phyloP scores from a whole-genome alignment of 2,797 vertebrate genomes.

The Novumbra hubbsi region DNA sequence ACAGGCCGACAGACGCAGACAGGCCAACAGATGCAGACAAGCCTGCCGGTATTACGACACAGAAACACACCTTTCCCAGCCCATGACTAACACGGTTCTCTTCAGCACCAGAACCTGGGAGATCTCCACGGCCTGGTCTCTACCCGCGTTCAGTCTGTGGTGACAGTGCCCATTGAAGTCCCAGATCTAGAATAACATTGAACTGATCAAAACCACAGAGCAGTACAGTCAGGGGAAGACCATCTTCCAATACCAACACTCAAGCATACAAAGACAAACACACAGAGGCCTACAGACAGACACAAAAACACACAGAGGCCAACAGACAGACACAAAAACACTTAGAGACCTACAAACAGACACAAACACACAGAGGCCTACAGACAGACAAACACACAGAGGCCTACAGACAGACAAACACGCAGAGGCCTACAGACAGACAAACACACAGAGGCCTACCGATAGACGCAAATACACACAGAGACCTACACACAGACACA shows the following conservation, averaged over 20 bases:
- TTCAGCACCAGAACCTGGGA: slow-evolving; percentile 72
- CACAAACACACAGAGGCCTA: neutral
- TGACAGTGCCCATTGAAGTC: slow-evolving; percentile 80
- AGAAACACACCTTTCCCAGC: slow-evolving; percentile 72
- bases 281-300: neutral
- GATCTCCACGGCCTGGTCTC: slow-evolving; percentile 63
- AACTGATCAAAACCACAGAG: neutral
- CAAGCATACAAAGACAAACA: neutral
- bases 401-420: neutral
- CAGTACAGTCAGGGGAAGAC: neutral
- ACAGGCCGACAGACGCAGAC: slow-evolving; percentile 11
- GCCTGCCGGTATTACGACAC: slow-evolving; percentile 7
- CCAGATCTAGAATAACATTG: slow-evolving; percentile 67
- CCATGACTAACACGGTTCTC: slow-evolving; percentile 65
- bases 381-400: neutral
- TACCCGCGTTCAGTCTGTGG: slow-evolving; percentile 67
- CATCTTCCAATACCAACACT: neutral
- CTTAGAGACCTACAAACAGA: too few relatives aligned
- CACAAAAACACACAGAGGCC: too few relatives aligned
- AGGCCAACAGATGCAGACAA: slow-evolving; percentile 4
- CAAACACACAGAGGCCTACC: neutral
- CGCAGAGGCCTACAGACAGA: neutral
- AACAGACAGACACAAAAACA: neutral
- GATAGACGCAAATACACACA: neutral
- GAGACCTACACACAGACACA: neutral